These are phyloP conservation scores for Xylocampa areola DNA, from an alignment of 2,888 invertebrate species.

Conservation along the genomic window DNA sequence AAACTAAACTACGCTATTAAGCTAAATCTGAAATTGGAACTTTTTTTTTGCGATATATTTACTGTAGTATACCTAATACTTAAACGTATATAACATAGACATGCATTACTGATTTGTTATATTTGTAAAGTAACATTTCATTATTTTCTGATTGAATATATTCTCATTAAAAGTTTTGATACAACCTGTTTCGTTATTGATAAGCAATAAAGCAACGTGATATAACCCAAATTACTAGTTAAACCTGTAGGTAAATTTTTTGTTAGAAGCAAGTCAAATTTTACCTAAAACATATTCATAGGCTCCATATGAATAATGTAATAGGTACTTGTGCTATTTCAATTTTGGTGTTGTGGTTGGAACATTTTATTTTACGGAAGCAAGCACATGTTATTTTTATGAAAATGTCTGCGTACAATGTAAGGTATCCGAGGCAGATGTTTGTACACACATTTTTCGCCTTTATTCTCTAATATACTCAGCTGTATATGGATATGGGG, in stretches of 20 bases:
- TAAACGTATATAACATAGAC: no score
- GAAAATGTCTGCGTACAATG: slow-evolving; percentile 41
- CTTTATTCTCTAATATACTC: slow-evolving; percentile 40
- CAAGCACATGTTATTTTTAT: slow-evolving; percentile 47
- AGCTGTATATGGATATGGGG: slow-evolving; percentile 14
- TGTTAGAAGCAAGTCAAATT: slow-evolving; percentile 2
- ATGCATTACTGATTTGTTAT: no score
- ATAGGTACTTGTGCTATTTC: slow-evolving; percentile 24
- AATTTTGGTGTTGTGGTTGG: slow-evolving; percentile 22
- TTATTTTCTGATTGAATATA: no score
- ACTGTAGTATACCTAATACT: no score
- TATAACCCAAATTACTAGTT: slow-evolving; percentile 1
- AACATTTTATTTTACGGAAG: slow-evolving; percentile 44
- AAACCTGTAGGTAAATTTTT: slow-evolving; percentile 20
- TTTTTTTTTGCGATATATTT: slow-evolving; percentile 4
- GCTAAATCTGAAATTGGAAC: not conserved
- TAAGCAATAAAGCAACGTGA: slow-evolving; percentile 4
- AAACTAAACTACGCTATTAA: slow-evolving; percentile 10
- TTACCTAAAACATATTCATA: slow-evolving; percentile 19
- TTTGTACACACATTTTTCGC: slow-evolving; percentile 37
- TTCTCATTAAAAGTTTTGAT: not conserved
- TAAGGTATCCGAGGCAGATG: slow-evolving; percentile 30
- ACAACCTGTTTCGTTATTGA: not conserved
- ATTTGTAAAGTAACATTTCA: no score
- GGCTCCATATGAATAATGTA: slow-evolving; percentile 40